phyloP scores from a whole-genome alignment of 2,113 vertebrate species.

The Solenodon paradoxus region DNA sequence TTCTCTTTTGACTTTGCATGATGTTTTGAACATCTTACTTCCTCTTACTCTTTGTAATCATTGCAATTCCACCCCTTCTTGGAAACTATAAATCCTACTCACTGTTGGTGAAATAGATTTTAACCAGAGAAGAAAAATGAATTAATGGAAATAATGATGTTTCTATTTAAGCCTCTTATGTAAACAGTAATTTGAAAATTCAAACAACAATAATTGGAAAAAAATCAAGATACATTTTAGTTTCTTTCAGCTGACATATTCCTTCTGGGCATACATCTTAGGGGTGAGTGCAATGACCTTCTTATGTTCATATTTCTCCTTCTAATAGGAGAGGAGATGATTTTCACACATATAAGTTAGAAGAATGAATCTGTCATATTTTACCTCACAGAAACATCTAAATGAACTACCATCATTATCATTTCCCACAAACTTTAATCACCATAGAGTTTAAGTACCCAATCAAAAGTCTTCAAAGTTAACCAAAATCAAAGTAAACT shows the following conservation, averaged over 20 bases:
- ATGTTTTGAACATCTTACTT: constrained; percentile 3
- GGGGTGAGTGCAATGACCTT: neutral
- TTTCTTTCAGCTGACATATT: neutral
- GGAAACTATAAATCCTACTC: neutral
- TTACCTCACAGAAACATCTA: neutral
- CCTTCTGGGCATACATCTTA: neutral
- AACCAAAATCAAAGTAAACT: neutral
- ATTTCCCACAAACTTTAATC: neutral
- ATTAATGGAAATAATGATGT: neutral
- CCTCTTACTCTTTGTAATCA: neutral
- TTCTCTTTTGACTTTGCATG: neutral
- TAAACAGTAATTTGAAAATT: neutral
- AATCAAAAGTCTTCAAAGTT: constrained; percentile 3
- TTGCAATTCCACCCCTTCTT: neutral
- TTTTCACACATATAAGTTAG: neutral
- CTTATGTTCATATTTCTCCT: constrained; percentile 1
- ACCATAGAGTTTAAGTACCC: neutral
- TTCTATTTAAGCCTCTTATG: neutral
- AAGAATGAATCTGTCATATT: constrained; percentile 17
- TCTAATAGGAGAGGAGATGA: constrained; percentile 3
- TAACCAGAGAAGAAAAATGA: neutral
- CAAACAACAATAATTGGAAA: neutral
- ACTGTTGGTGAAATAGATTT: neutral
- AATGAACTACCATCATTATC: neutral
- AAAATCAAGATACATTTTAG: neutral